These are phyloP conservation scores for Somateria mollissima DNA, from an alignment of 2,797 vertebrate species.

Conservation along the genomic window DNA sequence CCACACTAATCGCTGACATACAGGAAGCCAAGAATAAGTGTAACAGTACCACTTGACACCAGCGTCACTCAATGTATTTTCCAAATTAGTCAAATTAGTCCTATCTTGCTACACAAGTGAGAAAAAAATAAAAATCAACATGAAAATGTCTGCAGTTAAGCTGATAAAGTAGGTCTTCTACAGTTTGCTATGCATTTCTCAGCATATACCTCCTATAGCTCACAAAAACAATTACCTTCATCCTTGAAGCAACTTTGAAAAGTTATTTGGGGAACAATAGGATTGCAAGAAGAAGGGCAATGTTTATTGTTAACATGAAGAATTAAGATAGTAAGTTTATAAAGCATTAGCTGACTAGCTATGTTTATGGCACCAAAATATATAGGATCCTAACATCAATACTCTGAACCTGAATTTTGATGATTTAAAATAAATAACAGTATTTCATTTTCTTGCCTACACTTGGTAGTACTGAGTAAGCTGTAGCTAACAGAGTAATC, in stretches of 20 bases:
- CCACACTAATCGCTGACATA: not conserved
- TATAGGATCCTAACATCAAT: not conserved
- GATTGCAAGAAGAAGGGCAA: not conserved
- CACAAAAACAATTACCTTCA: not conserved
- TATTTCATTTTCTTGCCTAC: constrained; percentile 1
- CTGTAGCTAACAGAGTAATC: not conserved
- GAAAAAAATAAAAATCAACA: not conserved
- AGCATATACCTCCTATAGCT: not conserved
- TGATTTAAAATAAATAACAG: not conserved
- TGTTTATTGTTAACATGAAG: not conserved
- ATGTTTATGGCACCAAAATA: not conserved
- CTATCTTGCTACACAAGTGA: not conserved
- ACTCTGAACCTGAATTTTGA: not conserved
- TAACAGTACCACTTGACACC: not conserved
- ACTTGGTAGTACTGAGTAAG: not conserved
- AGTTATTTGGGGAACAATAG: not conserved
- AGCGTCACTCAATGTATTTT: fast-evolving
- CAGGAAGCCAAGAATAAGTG: not conserved
- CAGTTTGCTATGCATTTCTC: not conserved
- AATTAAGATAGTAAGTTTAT: not conserved
- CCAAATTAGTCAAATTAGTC: not conserved
- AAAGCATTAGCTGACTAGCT: not conserved
- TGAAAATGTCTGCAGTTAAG: not conserved
- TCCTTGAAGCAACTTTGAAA: not conserved
- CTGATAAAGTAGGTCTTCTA: not conserved